Evolutionary conservation across 1,140 invertebrate genomes (phyloP), one percentile per base, ranked within the genome.

Genomic region (Parapsyche elsis): DNA sequence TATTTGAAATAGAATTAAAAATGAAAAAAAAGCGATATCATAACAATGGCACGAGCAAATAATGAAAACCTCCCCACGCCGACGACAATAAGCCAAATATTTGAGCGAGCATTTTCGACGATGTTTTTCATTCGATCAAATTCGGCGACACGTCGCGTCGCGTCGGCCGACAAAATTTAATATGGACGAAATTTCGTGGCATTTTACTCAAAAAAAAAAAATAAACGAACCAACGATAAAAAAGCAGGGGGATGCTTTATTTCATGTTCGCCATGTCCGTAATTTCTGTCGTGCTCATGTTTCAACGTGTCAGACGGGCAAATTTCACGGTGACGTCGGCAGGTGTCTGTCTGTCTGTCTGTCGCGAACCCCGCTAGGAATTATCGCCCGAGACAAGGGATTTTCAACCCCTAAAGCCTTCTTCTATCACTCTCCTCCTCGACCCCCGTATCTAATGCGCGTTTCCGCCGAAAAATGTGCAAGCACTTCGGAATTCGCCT

Each of bases 261-360:
- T 64, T 64, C 53, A 70, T 71, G 71, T 64, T 79, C 76, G 57
- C 74, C 74, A 71, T 71, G 12, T 46, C 53, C 74, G 70, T 70
- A 75, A 70, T 75, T 80, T 75, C 71, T 82, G 81, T 82, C 81
- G 76, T 80, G 53, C 45, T 53, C 71, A 44, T 80, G 71, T 79
- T 76, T 80, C 79, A 9, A 23, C 64, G 64, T 26, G 74, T 76
- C 74, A 82, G 76, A 77, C 78, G 79, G 71, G 78, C 74, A 82
- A 78, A 78, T 80, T 82, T 80, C 78, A 67, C 75, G 59, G 38
- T 38, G 73, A 80, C 64, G 70, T 57, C 38, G 45, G 74, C 49
- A 75, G 78, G 73, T 76, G n/a, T 45, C 53, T 21, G 76, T 77
- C 38, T 44, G 26, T n/a, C 21, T 30, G 21, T 53, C 24, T 24